A percentile compares a stretch with the other conserved stretches of the same genome.
phyloP scores from a whole-genome alignment of 2,113 vertebrate species.

The Thermophis baileyi region DNA sequence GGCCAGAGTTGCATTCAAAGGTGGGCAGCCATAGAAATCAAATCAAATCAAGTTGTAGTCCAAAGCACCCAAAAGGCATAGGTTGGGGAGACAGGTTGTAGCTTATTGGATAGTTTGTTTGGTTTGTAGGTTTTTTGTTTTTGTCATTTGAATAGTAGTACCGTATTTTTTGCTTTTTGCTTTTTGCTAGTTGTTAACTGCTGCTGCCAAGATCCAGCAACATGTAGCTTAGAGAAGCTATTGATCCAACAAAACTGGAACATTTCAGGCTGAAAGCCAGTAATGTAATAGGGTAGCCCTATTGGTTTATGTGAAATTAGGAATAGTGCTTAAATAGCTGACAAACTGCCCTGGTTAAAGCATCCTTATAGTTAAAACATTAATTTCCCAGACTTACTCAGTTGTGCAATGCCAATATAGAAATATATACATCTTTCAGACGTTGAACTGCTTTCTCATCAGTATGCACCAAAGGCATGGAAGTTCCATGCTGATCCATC shows the following conservation, averaged over 20 bases:
- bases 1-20: not conserved
- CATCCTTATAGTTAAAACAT: not conserved
- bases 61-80: not conserved
- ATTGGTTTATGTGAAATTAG: slow-evolving; percentile 1
- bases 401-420: not conserved
- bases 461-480: slow-evolving; percentile 42
- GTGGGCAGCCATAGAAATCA: not conserved
- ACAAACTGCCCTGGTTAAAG: not conserved
- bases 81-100: not conserved
- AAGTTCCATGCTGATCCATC: slow-evolving; percentile 55
- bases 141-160: not conserved
- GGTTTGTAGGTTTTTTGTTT: not conserved
- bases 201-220: not conserved
- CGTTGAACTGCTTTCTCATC: slow-evolving; percentile 32
- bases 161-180: not conserved
- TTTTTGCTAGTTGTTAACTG: not conserved
- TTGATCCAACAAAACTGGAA: not conserved
- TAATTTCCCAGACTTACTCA: slow-evolving; percentile 17
- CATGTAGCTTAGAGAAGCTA: not conserved
- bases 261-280: not conserved
- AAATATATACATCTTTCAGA: slow-evolving; percentile 41
- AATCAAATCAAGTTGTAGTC: not conserved
- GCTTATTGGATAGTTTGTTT: not conserved
- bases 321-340: not conserved
- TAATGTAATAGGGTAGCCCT: not conserved